Conservation (phyloP, 2,888 invertebrate genomes). For the Lepidochrysops patricia region DNA sequence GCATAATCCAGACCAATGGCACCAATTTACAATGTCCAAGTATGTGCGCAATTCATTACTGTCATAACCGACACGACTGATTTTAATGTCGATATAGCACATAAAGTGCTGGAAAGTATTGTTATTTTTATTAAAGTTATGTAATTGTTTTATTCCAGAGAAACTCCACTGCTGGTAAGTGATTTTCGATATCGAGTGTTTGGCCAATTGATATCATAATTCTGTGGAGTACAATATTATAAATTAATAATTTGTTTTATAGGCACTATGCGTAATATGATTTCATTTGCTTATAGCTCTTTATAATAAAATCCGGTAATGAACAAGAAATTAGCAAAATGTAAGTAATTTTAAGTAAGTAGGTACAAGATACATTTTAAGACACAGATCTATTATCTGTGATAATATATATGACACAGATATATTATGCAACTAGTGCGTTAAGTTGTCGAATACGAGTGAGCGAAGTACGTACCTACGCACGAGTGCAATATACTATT, state of each 20-base stretch:
- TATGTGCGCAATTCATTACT: too few species aligned
- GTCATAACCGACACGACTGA: too few species aligned
- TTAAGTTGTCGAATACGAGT: too few species aligned
- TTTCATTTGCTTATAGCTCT: neutral
- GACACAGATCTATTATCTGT: neutral
- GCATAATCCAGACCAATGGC: too few species aligned
- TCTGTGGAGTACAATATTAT: too few species aligned
- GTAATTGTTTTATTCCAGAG: neutral
- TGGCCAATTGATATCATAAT: too few species aligned
- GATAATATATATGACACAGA: too few species aligned
- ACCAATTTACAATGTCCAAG: too few species aligned
- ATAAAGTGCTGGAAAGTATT: neutral
- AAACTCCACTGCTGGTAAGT: neutral
- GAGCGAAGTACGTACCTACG: too few species aligned
- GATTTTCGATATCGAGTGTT: neutral
- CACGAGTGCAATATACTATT: too few species aligned
- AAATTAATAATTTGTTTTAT: neutral
- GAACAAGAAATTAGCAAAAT: neutral
- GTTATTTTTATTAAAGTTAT: neutral
- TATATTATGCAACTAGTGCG: too few species aligned
- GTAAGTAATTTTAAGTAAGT: neutral
- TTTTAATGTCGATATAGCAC: neutral
- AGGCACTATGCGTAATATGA: neutral
- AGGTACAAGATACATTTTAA: too few species aligned
- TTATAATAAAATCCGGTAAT: neutral